A percentile compares a stretch with the other conserved stretches of the same genome.
phyloP scores from a whole-genome alignment of 2,113 vertebrate species.

The Probosciger aterrimus region DNA sequence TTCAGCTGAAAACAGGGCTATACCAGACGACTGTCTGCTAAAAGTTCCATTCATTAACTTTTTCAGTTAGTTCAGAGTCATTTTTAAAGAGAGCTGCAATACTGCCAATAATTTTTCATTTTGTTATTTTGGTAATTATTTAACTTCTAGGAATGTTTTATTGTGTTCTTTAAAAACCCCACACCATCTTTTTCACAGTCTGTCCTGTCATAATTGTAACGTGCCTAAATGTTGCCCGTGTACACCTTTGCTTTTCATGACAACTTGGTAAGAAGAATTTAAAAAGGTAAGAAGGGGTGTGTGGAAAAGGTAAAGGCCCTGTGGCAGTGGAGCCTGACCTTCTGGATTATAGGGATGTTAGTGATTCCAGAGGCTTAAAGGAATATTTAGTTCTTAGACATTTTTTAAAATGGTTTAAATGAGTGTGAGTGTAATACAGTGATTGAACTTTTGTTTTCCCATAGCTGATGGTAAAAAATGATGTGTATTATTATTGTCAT shows the following conservation, averaged over 20 bases:
- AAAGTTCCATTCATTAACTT: neutral
- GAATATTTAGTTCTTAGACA: neutral
- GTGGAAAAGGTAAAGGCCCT: neutral
- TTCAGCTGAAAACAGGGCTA: neutral
- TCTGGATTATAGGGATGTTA: neutral
- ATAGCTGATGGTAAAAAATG: neutral
- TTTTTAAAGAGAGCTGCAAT: neutral
- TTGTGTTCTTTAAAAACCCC: fast-evolving
- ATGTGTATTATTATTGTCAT: neutral
- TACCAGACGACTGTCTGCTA: neutral
- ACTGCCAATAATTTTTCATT: neutral
- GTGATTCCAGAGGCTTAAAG: neutral
- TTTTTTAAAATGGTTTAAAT: neutral
- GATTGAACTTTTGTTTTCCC: neutral
- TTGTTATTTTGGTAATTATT: neutral
- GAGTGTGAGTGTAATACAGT: too few relatives aligned
- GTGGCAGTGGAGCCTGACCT: neutral
- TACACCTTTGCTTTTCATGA: neutral
- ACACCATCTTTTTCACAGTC: neutral
- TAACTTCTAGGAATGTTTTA: neutral
- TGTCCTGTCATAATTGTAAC: neutral
- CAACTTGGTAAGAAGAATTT: neutral
- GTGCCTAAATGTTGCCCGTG: neutral
- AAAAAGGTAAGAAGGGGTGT: neutral
- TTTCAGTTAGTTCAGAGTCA: neutral